These are phyloP conservation scores for Xestia c-nigrum DNA, from an alignment of 2,888 invertebrate species.

Conservation along the genomic window DNA sequence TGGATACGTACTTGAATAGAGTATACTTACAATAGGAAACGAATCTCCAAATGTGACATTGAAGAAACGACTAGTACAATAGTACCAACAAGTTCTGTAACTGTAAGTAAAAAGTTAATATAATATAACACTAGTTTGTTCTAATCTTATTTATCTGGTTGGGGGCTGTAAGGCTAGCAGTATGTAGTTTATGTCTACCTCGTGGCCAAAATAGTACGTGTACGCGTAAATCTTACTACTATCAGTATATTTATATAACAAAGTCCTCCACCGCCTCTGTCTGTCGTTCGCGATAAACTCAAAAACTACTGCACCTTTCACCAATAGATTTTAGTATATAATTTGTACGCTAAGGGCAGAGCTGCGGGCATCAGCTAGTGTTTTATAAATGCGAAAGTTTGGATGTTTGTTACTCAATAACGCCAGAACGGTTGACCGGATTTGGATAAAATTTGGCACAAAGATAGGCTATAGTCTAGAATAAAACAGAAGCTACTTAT, in stretches of 20 bases:
- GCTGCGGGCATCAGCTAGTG: no score
- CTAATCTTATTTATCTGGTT: not conserved
- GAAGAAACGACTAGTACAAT: slow-evolving; percentile 81
- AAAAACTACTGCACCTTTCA: not conserved
- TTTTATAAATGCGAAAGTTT: not conserved
- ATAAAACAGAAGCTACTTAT: not conserved
- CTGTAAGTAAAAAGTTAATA: slow-evolving; percentile 64
- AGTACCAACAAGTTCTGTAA: slow-evolving; percentile 83
- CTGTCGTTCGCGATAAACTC: not conserved
- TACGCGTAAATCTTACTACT: not conserved
- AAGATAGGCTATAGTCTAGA: not conserved
- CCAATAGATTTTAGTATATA: no score
- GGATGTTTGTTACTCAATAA: not conserved
- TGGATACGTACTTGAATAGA: no score
- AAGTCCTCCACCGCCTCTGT: no score
- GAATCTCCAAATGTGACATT: slow-evolving; percentile 85
- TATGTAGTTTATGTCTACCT: not conserved
- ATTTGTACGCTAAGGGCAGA: no score
- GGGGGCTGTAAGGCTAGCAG: not conserved
- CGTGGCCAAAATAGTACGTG: not conserved
- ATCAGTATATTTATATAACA: no score
- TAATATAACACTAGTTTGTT: not conserved
- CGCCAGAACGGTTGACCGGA: not conserved
- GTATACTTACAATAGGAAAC: slow-evolving; percentile 80
- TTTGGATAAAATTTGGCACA: not conserved